Conservation (phyloP, 2,113 vertebrate genomes). For the Tichodroma muraria region DNA sequence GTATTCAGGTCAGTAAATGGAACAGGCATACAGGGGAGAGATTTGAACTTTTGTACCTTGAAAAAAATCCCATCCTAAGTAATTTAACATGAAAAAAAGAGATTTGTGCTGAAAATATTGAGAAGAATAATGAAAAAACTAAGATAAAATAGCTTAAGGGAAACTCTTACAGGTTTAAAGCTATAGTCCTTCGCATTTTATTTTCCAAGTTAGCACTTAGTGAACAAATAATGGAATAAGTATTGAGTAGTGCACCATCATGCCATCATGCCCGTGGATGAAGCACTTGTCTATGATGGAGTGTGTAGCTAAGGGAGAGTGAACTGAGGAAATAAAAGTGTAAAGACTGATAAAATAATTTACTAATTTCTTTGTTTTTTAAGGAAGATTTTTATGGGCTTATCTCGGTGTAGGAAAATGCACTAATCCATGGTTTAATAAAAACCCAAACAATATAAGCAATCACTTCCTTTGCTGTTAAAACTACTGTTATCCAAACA, state of each 20-base stretch:
- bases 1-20: not conserved
- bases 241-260: not conserved
- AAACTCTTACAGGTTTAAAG: not conserved
- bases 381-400: not conserved
- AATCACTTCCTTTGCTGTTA: not conserved
- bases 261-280: not conserved
- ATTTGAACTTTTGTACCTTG: not conserved
- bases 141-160: not conserved
- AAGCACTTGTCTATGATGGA: not conserved
- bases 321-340: not conserved
- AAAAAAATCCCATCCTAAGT: not conserved
- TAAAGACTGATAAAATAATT: not conserved
- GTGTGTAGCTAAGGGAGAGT: not conserved
- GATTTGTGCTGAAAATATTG: not conserved
- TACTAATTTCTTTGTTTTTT: not conserved
- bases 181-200: not conserved
- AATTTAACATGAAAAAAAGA: not conserved
- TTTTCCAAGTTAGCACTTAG: not conserved
- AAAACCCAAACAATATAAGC: not conserved
- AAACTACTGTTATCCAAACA: not conserved
- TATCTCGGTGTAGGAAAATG: not conserved
- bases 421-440: not conserved
- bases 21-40: not conserved
- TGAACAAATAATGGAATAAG: not conserved
- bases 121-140: not conserved